Evolutionary conservation across 2,113 vertebrate species (phyloP).

Genomic region (Centropus unirufus): DNA sequence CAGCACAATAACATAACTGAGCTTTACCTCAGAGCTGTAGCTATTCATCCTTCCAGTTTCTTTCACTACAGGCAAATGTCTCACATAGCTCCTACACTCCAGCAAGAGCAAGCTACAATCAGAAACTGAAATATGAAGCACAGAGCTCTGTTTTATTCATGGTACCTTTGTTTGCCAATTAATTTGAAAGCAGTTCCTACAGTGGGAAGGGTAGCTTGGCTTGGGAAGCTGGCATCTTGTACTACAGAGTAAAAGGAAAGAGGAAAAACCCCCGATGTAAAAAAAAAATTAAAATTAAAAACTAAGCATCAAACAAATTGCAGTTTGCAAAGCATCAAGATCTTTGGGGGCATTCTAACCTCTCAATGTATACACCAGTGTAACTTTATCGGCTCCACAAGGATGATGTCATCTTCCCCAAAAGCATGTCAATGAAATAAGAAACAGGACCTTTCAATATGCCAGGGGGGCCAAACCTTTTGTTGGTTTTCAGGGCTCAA

Average conservation of each 20-base stretch:
- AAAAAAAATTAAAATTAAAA: not conserved
- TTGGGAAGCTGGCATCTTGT: not conserved
- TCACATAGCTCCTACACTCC: not conserved
- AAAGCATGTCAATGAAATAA: constrained; percentile 2
- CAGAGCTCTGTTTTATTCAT: constrained; percentile 54
- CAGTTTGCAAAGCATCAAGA: not conserved
- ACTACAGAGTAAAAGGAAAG: not conserved
- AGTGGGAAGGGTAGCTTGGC: not conserved
- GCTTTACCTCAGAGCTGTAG: not conserved
- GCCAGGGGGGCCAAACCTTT: not conserved
- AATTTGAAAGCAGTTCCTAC: not conserved
- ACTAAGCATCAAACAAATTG: not conserved
- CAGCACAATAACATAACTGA: not conserved
- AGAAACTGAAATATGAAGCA: constrained; percentile 29
- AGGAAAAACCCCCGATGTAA: not conserved
- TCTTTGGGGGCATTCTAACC: not conserved
- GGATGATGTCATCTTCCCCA: constrained; percentile 11
- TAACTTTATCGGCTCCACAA: not conserved
- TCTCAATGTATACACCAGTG: not conserved
- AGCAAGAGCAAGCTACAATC: not conserved
- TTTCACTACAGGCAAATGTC: not conserved
- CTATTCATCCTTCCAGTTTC: constrained; percentile 19
- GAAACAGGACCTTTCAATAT: constrained; percentile 14
- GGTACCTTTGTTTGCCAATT: not conserved
- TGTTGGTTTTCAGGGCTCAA: not conserved